Evolutionary conservation across 2,888 invertebrate species (phyloP), one percentile per base, ranked within the genome.

Genomic region (Caradrina kadenii): DNA sequence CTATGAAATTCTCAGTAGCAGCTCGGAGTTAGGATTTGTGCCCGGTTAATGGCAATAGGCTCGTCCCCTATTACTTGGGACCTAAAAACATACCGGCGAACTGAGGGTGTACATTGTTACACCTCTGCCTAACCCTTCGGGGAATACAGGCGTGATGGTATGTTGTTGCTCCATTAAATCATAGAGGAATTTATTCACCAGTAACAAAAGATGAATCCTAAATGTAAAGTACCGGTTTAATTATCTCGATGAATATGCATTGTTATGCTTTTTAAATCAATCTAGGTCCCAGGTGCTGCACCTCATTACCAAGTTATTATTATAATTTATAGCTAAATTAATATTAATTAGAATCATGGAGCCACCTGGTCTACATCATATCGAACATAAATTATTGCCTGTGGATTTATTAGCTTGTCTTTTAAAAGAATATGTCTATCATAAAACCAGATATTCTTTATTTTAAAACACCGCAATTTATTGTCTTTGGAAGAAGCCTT

Each of bases 331-430:
- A n/a, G 15, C 48, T n/a, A 17, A 26, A 71, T 54, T 71, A 42
- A 71, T 49, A 49, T 71, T 60, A 71, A 49, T 49, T 22, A 49
- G 2, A 3, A 8, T 13, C 13, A 22, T 49, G 10, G 31, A 49
- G n/a, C 21, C 72, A 71, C 70, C 61, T 60, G 69, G n/a, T 56
- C 15, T 5, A 31, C 8, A 63, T 42, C 26, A 13, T 26, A 19
- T 13, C 11, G 17, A n/a, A 1, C 7, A 52, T 31, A 63, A 42
- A 22, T 17, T 19, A 26, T 39, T 19, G 7, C 21, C 1, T 45
- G 66, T 11, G 0, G 31, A 52, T 54, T 35, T 48, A 22, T 45
- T 61, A 1, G 19, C 13, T 19, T 26, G 17, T 15, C 21, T 42
- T 49, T 54, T 48, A 17, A 21, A 52, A 45, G 8, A 21, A 19